A percentile compares a stretch with the other conserved stretches of the same genome.
Evolutionary conservation across 2,113 vertebrate genomes (phyloP).

Genomic region (Brachypodius melanocephalos): DNA sequence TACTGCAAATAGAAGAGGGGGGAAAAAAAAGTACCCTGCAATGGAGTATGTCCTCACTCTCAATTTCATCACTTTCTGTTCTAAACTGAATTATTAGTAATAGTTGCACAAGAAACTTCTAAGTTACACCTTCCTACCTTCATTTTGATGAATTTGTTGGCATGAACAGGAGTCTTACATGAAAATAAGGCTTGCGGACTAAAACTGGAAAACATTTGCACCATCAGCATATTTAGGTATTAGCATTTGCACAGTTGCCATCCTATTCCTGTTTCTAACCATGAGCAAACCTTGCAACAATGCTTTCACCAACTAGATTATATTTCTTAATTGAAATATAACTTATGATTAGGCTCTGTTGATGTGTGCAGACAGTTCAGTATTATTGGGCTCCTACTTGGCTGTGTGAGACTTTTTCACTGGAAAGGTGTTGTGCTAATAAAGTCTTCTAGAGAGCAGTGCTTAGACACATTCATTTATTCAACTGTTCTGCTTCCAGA

Average conservation of each 20-base stretch:
- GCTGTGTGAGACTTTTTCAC: neutral
- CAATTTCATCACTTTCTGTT: neutral
- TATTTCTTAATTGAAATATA: neutral
- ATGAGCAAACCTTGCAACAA: neutral
- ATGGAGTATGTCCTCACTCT: rapidly evolving
- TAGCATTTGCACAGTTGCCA: neutral
- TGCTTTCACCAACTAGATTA: neutral
- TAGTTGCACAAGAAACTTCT: neutral
- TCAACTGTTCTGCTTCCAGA: neutral
- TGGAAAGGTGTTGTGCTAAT: neutral
- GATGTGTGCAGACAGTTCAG: neutral
- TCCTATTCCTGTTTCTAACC: neutral
- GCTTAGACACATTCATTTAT: neutral
- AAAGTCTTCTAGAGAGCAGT: neutral
- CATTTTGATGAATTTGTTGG: neutral
- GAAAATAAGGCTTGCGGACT: neutral
- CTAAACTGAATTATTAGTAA: neutral
- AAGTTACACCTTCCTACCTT: neutral
- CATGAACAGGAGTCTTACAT: neutral
- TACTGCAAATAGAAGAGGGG: neutral
- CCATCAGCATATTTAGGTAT: neutral
- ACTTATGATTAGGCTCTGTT: neutral
- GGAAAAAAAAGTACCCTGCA: neutral
- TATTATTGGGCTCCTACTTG: rapidly evolving
- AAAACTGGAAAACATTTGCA: neutral